Evolutionary conservation across 2,797 vertebrate genomes (phyloP).

Genomic region (Lophotriccus pileatus): DNA sequence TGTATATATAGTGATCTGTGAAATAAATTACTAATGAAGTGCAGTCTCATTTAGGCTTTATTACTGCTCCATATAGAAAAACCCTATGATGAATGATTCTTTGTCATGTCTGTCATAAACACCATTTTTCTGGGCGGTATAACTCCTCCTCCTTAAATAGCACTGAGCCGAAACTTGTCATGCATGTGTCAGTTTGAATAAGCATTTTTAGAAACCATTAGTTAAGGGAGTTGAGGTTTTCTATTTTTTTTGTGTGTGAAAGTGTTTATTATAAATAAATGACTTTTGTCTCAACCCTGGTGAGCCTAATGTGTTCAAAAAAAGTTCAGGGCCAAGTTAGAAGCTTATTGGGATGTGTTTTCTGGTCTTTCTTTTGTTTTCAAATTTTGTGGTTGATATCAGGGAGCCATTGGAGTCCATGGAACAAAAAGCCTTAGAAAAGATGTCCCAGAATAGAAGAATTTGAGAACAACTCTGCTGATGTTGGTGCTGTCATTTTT

Average conservation of each 20-base stretch:
- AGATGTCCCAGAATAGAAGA: background rate
- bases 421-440: background rate
- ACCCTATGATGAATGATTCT: constrained; percentile 64
- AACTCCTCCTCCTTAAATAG: constrained; percentile 32
- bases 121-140: constrained; percentile 64
- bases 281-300: background rate
- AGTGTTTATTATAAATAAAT: constrained; percentile 34
- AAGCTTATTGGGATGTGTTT: background rate
- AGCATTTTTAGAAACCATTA: constrained; percentile 59
- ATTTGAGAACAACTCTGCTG: background rate
- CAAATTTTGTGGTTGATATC: background rate
- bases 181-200: constrained; percentile 53
- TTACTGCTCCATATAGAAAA: constrained; percentile 59
- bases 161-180: constrained; percentile 37
- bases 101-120: constrained; percentile 70
- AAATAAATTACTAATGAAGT: constrained; percentile 73
- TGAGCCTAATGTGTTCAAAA: background rate
- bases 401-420: background rate
- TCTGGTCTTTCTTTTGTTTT: background rate
- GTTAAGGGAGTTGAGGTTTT: constrained; percentile 37
- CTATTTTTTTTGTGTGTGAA: background rate
- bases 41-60: constrained; percentile 67
- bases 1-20: constrained; percentile 66
- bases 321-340: background rate
- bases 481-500: background rate